Percentiles rank a stretch among this genome's conserved stretches.
Conservation (phyloP, 1,140 invertebrate genomes). For the Nilaparvata lugens region DNA sequence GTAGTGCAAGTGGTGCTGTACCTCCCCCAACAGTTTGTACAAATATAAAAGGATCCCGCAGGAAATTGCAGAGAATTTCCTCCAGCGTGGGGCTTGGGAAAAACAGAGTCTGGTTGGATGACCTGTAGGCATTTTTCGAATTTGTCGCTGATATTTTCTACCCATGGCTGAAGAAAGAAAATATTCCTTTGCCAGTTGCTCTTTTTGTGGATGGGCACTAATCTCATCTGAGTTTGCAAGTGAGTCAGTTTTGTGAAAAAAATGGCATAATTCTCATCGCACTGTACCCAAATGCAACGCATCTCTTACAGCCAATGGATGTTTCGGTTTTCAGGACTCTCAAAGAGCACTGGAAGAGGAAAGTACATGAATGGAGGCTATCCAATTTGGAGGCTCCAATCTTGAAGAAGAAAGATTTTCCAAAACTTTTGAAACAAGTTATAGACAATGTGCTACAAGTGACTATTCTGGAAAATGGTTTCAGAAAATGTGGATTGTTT, state of each 20-base stretch:
- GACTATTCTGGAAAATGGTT: background rate
- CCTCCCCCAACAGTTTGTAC: conserved; percentile 10
- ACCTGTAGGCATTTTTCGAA: conserved; percentile 12
- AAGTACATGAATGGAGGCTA: conserved; percentile 20
- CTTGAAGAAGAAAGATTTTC: conserved; percentile 21
- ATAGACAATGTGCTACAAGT: background rate
- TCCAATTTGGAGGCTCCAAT: conserved; percentile 20
- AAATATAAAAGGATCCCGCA: conserved; percentile 27
- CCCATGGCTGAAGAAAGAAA: conserved; percentile 16
- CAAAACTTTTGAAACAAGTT: conserved; percentile 8
- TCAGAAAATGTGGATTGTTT: conserved; percentile 1
- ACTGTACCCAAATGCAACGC: conserved; percentile 36
- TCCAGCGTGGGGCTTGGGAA: conserved; percentile 30
- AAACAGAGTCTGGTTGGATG: conserved; percentile 30
- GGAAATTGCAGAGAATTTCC: conserved; percentile 28
- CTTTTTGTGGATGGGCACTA: conserved; percentile 37
- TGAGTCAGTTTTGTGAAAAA: conserved; percentile 33
- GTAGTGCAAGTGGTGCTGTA: conserved; percentile 8
- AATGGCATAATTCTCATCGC: conserved; percentile 35
- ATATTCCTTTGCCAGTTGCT: conserved; percentile 27
- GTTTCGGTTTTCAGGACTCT: conserved; percentile 32
- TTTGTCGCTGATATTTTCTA: conserved; percentile 19
- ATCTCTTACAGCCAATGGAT: conserved; percentile 37
- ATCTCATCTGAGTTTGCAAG: conserved; percentile 31
- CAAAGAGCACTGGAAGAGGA: conserved; percentile 33